Base-by-base conservation (phyloP, 1,140 invertebrate genomes). In the Drosophila rufa region DNA sequence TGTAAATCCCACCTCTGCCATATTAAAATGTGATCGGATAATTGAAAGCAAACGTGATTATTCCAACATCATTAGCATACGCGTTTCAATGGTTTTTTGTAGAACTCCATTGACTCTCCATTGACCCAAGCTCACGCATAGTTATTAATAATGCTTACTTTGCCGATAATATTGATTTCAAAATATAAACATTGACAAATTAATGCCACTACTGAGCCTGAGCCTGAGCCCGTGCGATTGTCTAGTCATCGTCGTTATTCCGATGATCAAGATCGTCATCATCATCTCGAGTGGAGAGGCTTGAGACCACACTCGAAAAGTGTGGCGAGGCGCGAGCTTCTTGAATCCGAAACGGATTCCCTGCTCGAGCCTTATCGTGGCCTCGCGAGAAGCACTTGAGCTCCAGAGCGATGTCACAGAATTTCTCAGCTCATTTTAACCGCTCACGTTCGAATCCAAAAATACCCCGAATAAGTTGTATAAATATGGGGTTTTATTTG, bases 131-230 rank as follows among this genome's bases (percentile, higher is more conserved):
- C 48, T 65, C 80, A 58, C 59, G 77, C 83, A 83, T 84, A 65
- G 70, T 87, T 89, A 87, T 74, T 79, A 89, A 80, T 78, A 78
- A 74, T 83, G 68, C 51, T 81, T 71, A 75, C 67, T 75, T 61
- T 73, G 69, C 75, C 66, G 80, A 89, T 81, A 80, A 84, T 90
- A 84, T 90, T 87, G 77, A 84, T 84, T 84, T 84, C 77, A 78
- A 84, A 82, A 73, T 42, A 77, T 65, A 89, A 87, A 89, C 85
- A 87, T 79, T 87, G 84, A 87, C 84, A 87, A 87, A 89, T 87
- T 87, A 84, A 87, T 80, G 84, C 77, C 73, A 67, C 62, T 56
- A 56, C 38, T 75, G 15, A 53, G 56, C 45, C 19, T 25, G 67
- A 58, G 56, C 58, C 42, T 40, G 67, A 58, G 56, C 58, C 36